Evolutionary conservation across 1,140 invertebrate species (phyloP), one percentile per base, ranked within the genome.

Genomic region (Brachionus rotundiformis): DNA sequence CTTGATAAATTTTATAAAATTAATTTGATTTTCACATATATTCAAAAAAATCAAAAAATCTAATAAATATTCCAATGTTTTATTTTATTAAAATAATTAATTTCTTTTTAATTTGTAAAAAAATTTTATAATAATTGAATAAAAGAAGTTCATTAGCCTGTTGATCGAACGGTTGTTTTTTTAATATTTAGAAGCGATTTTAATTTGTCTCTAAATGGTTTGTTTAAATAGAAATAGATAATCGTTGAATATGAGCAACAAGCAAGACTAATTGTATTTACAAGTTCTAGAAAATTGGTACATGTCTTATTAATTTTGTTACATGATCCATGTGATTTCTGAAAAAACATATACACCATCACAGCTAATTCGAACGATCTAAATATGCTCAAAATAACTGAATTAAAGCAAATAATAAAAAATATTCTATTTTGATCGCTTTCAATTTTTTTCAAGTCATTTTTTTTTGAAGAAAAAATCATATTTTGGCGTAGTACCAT

Each of bases 261-360:
- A 61, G 19, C 19, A 23, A 61, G 19, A 61, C 19, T 16, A 23
- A 61, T 61, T 61, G 19, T 23, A 23, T 23, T 61, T 3, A 61
- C 54, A 1, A 61, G 8, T 61, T 61, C 54, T 3, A 61, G 3
- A 23, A 61, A 3, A 25, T 61, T 61, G 25, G 54, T 61, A 61
- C 54, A 61, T 23, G 54, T 61, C 10, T 61, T 61, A 10, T 61
- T 61, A 23, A 61, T 61, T 61, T 61, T 25, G 19, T 61, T 61
- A 25, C 54, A 61, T 23, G n/a, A 16, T 2, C 54, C 54, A 23
- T 61, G n/a, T 23, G 19, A 25, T 10, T 61, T 61, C 25, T 61
- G 6, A 61, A 61, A 61, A 61, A 61, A 61, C 25, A 61, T 25
- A 10, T 61, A 61, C 7, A 61, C 2, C 3, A 61, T 23, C 4